Base-by-base conservation (phyloP, 2,888 invertebrate species). In the Eudemis profundana region DNA sequence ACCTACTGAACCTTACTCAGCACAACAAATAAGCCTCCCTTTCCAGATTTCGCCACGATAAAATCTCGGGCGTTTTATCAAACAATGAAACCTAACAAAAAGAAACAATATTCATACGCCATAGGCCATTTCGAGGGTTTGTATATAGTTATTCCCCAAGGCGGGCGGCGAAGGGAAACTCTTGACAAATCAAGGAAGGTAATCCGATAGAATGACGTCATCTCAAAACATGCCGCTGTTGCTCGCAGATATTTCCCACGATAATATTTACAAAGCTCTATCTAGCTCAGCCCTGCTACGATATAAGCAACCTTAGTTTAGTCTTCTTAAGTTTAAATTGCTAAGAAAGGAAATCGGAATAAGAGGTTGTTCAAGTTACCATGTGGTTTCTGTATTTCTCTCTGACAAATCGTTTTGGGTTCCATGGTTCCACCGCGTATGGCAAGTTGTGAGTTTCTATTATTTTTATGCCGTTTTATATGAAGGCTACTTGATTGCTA, bases 161-260 rank as follows among this genome's bases (percentile, higher is more conserved):
- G 42, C 49, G 38, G n/a, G 23, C 38, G 27, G 46, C 42, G 14
- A 19, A 59, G 33, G 44, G 50, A 51, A 64, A 59, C 50, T 63
- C 56, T 59, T 59, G 57, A 57, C 59, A 64, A 64, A 64, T 64
- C 64, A 64, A 51, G 64, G 57, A 51, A 64, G 57, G 64, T 64
- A 64, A 64, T 64, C 64, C 50, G 50, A 64, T 51, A 51, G 50
- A 64, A 64, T 14, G 64, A 59, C 57, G 57, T 40, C 56, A 54
- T 54, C 42, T 56, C 19, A 64, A 59, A 57, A 63, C 63, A 63
- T 40, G 56, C 56, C 21, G 50, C 64, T 51, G 50, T 64, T 44
- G 49, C 23, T 19, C 23, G 57, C 63, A 64, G 57, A 64, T 57
- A 57, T 64, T 57, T 33, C 44, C 44, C 23, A 15, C 36, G 17